A percentile compares a stretch with the other conserved stretches of the same genome.
phyloP scores from a whole-genome alignment of 1,140 invertebrate genomes.

The Bombus superbus region DNA sequence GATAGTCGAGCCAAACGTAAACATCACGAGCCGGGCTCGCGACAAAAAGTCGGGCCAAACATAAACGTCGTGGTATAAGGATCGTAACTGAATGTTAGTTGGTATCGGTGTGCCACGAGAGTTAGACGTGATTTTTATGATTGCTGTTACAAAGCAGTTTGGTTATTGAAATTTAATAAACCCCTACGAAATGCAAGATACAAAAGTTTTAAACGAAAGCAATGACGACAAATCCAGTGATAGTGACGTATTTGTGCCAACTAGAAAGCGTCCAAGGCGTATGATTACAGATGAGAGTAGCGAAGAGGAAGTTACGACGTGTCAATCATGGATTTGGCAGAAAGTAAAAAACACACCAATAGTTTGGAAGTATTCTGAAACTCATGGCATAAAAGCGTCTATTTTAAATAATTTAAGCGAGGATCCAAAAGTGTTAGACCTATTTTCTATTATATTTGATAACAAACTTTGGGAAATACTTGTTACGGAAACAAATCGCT shows the following conservation, averaged over 20 bases:
- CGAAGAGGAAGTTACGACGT: conserved; percentile 37
- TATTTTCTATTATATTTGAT: too few relatives aligned
- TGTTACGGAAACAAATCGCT: too few relatives aligned
- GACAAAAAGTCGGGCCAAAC: too few relatives aligned
- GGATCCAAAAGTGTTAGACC: too few relatives aligned
- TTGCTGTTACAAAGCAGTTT: conserved; percentile 23
- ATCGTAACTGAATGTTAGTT: conserved; percentile 6
- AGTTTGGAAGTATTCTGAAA: conserved; percentile 48
- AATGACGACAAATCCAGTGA: conserved; percentile 21
- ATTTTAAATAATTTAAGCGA: too few relatives aligned
- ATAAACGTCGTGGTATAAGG: neutral
- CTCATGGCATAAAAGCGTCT: conserved; percentile 31
- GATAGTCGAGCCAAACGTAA: conserved; percentile 5
- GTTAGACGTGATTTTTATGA: conserved; percentile 19
- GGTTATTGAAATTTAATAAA: neutral
- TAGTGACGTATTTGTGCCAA: conserved; percentile 21
- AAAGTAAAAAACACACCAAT: conserved; percentile 47
- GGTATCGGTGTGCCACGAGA: neutral
- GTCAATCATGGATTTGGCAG: conserved; percentile 48
- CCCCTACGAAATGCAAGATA: conserved; percentile 31
- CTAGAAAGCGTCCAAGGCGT: conserved; percentile 26
- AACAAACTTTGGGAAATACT: too few relatives aligned
- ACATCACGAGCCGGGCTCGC: neutral
- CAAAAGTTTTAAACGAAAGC: conserved; percentile 14
- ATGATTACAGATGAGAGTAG: conserved; percentile 46